phyloP scores from a whole-genome alignment of 2,888 invertebrate genomes.

The Clanis bilineata region DNA sequence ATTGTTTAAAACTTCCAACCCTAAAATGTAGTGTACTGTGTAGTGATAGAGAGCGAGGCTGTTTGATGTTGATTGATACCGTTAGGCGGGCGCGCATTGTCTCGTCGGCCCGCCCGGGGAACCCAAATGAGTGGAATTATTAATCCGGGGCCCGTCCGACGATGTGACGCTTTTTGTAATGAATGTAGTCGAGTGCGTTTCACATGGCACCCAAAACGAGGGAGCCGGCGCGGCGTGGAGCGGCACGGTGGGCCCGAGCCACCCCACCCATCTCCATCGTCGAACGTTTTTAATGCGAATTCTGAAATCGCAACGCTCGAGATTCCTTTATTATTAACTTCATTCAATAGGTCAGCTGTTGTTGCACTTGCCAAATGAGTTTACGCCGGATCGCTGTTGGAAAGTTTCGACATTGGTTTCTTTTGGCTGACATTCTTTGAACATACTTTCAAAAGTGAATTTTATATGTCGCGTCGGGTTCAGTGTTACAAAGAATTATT shows the following conservation, averaged over 20 bases:
- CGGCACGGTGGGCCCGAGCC: too few species aligned
- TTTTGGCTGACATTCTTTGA: slow-evolving; percentile 7
- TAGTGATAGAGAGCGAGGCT: slow-evolving; percentile 58
- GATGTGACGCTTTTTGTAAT: slow-evolving; percentile 80
- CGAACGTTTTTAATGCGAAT: slow-evolving; percentile 50
- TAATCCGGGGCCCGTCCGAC: slow-evolving; percentile 69
- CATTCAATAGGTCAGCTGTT: slow-evolving; percentile 44
- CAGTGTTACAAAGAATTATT: neutral
- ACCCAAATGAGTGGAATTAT: slow-evolving; percentile 79
- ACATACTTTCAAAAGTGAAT: slow-evolving; percentile 2
- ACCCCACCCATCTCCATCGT: slow-evolving; percentile 44
- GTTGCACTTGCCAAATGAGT: slow-evolving; percentile 25
- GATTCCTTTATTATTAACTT: slow-evolving; percentile 34
- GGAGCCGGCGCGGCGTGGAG: slow-evolving; percentile 29
- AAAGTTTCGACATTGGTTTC: slow-evolving; percentile 4
- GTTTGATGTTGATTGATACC: slow-evolving; percentile 83
- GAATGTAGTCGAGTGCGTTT: slow-evolving; percentile 58
- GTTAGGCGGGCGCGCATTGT: slow-evolving; percentile 77
- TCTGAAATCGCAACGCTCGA: slow-evolving; percentile 39
- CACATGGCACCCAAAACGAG: slow-evolving; percentile 41
- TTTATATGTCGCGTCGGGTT: neutral
- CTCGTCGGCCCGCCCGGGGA: slow-evolving; percentile 64
- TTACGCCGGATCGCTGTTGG: slow-evolving; percentile 17
- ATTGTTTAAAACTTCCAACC: slow-evolving; percentile 42
- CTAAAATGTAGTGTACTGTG: slow-evolving; percentile 49